Percentiles rank a stretch among this genome's conserved stretches.
Conservation (phyloP, 2,888 invertebrate genomes). For the Ypsolopha scabrella region DNA sequence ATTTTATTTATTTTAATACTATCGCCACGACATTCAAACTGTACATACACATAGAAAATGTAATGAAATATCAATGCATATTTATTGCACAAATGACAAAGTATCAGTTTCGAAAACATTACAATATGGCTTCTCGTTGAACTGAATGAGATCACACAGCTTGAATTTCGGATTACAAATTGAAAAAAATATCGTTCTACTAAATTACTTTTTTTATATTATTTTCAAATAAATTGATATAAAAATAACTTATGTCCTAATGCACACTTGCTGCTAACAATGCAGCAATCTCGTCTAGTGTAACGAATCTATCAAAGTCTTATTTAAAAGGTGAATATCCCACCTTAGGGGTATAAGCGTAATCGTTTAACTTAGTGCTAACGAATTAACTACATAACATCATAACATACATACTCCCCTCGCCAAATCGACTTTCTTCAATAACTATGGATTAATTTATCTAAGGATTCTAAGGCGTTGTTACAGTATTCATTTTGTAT, state of each 20-base stretch:
- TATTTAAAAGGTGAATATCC: conserved; percentile 49
- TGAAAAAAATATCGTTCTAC: conserved; percentile 27
- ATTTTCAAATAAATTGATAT: conserved; percentile 57
- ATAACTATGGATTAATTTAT: too few species aligned
- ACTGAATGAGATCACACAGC: conserved; percentile 53
- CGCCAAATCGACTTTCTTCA: not conserved
- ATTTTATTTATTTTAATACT: conserved; percentile 34
- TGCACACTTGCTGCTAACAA: conserved; percentile 17
- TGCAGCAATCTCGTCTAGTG: conserved; percentile 37
- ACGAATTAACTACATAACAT: not conserved
- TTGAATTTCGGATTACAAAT: conserved; percentile 37
- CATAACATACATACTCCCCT: not conserved
- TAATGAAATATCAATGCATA: conserved; percentile 35
- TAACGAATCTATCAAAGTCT: conserved; percentile 53
- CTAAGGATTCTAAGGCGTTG: too few species aligned
- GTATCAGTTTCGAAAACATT: conserved; percentile 9
- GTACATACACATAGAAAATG: conserved; percentile 39
- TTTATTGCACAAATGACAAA: conserved; percentile 46
- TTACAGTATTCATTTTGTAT: too few species aligned
- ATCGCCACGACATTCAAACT: conserved; percentile 35
- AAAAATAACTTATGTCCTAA: conserved; percentile 56
- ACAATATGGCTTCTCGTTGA: conserved; percentile 24
- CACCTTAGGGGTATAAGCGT: conserved; percentile 56
- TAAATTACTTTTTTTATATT: conserved; percentile 39
- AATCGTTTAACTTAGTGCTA: conserved; percentile 13